Evolutionary conservation across 2,113 vertebrate genomes (phyloP).

Genomic region (Bos javanicus): DNA sequence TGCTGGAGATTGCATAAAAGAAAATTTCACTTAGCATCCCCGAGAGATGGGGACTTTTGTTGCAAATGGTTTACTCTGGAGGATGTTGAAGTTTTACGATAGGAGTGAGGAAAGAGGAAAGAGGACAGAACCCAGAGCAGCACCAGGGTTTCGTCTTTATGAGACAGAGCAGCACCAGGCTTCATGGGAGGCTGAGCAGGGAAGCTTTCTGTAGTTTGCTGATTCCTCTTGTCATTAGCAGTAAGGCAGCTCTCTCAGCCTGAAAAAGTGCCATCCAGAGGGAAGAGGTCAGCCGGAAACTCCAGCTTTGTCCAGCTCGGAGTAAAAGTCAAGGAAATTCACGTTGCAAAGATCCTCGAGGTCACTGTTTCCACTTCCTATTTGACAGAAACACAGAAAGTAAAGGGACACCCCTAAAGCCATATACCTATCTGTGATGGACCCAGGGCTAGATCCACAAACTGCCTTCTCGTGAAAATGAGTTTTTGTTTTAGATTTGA

Average conservation of each 20-base stretch:
- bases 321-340: not conserved
- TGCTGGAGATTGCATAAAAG: not conserved
- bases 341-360: not conserved
- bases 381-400: not conserved
- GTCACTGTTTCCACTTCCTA: not conserved
- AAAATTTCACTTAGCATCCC: not conserved
- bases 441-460: not conserved
- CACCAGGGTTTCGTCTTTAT: not conserved
- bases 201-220: not conserved
- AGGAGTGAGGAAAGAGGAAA: not conserved
- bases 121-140: not conserved
- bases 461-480: not conserved
- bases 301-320: not conserved
- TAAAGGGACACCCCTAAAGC: not conserved
- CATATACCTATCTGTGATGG: fast-evolving
- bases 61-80: not conserved
- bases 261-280: not conserved
- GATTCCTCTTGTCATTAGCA: not conserved
- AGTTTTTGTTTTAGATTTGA: not conserved
- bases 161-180: not conserved
- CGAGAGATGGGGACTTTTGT: not conserved
- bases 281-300: not conserved
- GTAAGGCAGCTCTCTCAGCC: not conserved
- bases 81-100: not conserved
- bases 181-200: not conserved